A percentile compares a stretch with the other conserved stretches of the same genome.
Evolutionary conservation across 2,797 vertebrate species (phyloP).

Genomic region (Clarias platycephalus): DNA sequence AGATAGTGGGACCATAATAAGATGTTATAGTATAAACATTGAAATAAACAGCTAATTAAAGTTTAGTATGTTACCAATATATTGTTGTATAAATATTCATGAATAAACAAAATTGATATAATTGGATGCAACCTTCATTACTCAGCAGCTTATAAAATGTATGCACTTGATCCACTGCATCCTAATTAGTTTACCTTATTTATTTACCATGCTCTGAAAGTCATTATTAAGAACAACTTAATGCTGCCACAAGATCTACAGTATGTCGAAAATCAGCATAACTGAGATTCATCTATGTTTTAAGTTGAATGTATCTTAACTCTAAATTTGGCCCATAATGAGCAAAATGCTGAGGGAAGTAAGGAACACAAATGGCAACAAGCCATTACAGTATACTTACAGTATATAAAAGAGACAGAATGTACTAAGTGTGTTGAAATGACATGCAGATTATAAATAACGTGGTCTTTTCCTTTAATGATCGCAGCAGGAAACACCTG

Average conservation of each 20-base stretch:
- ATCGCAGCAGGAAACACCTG: conserved; percentile 28
- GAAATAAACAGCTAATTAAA: background rate
- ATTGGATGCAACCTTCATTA: background rate
- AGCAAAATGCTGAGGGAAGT: background rate
- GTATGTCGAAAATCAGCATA: background rate
- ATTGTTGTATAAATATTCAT: background rate
- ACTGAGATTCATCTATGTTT: background rate
- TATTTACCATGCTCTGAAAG: background rate
- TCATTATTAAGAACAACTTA: background rate
- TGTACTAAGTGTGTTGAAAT: background rate
- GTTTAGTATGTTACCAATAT: background rate
- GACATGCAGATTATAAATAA: background rate
- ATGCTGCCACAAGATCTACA: no score
- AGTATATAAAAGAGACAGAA: background rate
- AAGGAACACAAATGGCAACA: background rate
- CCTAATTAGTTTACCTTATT: background rate
- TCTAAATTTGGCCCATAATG: background rate
- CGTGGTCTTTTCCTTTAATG: no score
- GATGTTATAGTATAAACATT: no score
- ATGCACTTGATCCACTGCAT: background rate
- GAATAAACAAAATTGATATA: background rate
- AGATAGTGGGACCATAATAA: no score
- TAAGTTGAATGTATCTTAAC: background rate
- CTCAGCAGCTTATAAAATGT: background rate
- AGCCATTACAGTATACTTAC: background rate